These are phyloP conservation scores for Peucedramus taeniatus DNA, from an alignment of 2,113 vertebrate species.

Conservation along the genomic window DNA sequence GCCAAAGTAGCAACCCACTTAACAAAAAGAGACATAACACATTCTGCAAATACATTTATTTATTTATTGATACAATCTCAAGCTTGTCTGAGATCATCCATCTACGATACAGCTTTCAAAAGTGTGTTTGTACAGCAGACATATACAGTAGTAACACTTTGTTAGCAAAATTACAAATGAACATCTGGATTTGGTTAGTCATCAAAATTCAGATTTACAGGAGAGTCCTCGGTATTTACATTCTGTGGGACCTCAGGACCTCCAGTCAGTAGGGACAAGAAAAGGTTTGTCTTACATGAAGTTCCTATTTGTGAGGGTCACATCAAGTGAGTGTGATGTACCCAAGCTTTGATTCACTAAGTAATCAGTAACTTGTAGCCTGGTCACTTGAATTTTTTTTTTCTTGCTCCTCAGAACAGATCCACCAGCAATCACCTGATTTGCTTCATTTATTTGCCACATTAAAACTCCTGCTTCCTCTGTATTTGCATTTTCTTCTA, in stretches of 20 bases:
- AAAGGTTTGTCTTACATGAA: background rate
- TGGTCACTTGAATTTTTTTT: background rate
- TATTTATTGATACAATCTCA: constrained; percentile 6
- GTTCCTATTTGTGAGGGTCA: background rate
- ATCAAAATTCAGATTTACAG: background rate
- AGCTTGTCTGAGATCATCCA: background rate
- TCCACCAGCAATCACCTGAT: background rate
- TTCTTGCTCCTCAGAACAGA: background rate
- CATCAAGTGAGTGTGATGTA: background rate
- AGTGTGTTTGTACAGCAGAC: background rate
- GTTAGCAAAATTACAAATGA: background rate
- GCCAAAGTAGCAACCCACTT: background rate
- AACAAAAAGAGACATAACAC: background rate
- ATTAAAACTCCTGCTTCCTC: background rate
- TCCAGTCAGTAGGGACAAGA: background rate
- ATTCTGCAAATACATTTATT: constrained; percentile 29
- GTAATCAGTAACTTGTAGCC: background rate
- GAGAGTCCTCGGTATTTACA: background rate
- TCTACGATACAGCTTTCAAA: background rate
- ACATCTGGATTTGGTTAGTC: background rate
- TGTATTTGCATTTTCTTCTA: background rate
- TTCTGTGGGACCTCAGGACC: background rate
- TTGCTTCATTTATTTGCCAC: background rate
- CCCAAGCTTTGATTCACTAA: background rate
- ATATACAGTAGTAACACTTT: background rate